phyloP scores from a whole-genome alignment of 2,113 vertebrate species.

The Anthoscopus minutus region DNA sequence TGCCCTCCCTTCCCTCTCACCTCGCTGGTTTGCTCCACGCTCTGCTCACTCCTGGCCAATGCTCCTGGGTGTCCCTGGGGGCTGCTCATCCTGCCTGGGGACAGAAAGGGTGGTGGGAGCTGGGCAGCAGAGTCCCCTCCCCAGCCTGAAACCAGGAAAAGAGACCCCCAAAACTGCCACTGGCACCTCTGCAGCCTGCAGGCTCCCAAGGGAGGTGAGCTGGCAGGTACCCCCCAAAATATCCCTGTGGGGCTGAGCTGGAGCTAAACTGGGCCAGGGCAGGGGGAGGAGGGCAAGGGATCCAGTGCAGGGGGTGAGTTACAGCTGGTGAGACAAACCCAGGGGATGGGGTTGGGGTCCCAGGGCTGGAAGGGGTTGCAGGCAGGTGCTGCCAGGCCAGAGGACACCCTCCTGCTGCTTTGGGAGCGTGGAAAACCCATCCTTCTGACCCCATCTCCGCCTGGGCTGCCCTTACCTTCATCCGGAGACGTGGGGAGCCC shows the following conservation, averaged over 20 bases:
- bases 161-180: fast-evolving
- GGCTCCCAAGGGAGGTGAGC: fast-evolving
- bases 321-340: not conserved
- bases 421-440: not conserved
- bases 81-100: constrained; percentile 7
- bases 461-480: constrained; percentile 13
- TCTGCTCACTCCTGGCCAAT: not conserved
- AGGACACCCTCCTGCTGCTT: not conserved
- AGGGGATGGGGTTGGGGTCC: not conserved
- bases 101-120: not conserved
- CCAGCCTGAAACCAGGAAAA: not conserved
- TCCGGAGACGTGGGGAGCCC: not conserved
- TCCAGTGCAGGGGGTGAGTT: not conserved
- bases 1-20: not conserved
- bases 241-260: not conserved
- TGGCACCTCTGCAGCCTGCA: not conserved
- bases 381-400: not conserved
- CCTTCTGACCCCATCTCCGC: not conserved
- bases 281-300: not conserved
- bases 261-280: not conserved
- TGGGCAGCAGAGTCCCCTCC: not conserved
- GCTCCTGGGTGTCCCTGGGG: not conserved
- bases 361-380: not conserved
- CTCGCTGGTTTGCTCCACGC: fast-evolving
- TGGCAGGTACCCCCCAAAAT: not conserved